Conservation (phyloP, 2,888 invertebrate species). For the Disparrhopalites patrizii region DNA sequence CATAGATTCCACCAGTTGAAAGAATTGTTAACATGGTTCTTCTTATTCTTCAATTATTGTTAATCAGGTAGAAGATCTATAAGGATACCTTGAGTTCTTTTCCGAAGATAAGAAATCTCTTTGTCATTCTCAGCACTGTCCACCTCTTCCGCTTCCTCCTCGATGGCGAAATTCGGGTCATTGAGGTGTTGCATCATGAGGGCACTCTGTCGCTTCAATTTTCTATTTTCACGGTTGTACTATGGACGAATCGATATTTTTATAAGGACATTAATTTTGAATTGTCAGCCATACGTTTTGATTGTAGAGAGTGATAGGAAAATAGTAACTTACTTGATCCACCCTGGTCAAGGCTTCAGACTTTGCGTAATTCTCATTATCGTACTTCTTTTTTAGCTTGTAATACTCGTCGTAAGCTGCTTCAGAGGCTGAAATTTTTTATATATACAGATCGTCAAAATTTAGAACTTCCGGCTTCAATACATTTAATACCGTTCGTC, state of each 20-base stretch:
- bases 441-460: background rate
- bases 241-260: conserved; percentile 50
- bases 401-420: conserved; percentile 70
- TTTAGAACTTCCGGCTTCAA: no score
- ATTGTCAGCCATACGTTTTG: background rate
- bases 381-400: conserved; percentile 67
- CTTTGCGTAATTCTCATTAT: conserved; percentile 66
- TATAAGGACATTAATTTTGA: background rate
- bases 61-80: no score
- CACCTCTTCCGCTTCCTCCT: conserved; percentile 34
- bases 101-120: conserved; percentile 42
- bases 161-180: conserved; percentile 31
- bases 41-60: no score
- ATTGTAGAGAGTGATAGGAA: background rate
- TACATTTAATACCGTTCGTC: no score
- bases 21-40: no score
- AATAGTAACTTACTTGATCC: conserved; percentile 40
- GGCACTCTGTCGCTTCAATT: conserved; percentile 65
- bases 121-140: conserved; percentile 40
- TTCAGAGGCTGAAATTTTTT: conserved; percentile 66
- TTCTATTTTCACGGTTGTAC: conserved; percentile 74
- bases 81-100: conserved; percentile 43
- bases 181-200: conserved; percentile 57
- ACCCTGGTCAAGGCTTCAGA: conserved; percentile 42
- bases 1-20: background rate